These are phyloP conservation scores for Trematomus bernacchii DNA, from an alignment of 2,797 vertebrate genomes.

Conservation along the genomic window DNA sequence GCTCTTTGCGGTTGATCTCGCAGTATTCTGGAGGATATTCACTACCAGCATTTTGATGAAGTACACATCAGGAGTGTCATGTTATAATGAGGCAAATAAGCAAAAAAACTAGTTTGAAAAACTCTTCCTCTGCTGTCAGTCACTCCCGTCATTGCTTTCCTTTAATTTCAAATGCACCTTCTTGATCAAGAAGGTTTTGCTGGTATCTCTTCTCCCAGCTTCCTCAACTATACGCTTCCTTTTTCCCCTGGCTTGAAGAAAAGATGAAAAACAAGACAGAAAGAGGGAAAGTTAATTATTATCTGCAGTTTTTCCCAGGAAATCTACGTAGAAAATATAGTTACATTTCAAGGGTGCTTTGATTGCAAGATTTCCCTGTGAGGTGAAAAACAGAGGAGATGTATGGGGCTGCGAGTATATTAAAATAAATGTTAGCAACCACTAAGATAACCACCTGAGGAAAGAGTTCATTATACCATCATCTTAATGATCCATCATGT, in stretches of 20 bases:
- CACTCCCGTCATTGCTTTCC: constrained; percentile 32
- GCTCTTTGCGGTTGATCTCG: constrained; percentile 60
- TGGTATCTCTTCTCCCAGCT: constrained; percentile 66
- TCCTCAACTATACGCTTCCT: constrained; percentile 28
- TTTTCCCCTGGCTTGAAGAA: constrained; percentile 41
- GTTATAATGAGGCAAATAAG: constrained; percentile 71
- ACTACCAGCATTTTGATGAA: constrained; percentile 65
- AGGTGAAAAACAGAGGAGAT: constrained; percentile 9
- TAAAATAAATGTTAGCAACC: too few relatives aligned
- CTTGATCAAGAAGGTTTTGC: constrained; percentile 63
- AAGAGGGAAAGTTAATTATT: constrained; percentile 14
- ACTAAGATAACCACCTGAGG: constrained; percentile 35
- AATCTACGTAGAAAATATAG: not conserved
- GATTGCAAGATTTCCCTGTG: not conserved
- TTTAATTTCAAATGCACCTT: constrained; percentile 55
- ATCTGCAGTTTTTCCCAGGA: not conserved
- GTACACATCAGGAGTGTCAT: constrained; percentile 53
- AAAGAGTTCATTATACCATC: constrained; percentile 52
- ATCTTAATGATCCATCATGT: constrained; percentile 46
- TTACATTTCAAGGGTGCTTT: constrained; percentile 4
- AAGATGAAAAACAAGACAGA: constrained; percentile 10
- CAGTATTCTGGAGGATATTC: constrained; percentile 61
- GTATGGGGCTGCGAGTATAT: not conserved
- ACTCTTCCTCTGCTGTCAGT: constrained; percentile 44
- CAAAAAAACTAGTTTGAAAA: constrained; percentile 55